Evolutionary conservation across 2,797 vertebrate genomes (phyloP).

Genomic region (Buphagus erythrorhynchus): DNA sequence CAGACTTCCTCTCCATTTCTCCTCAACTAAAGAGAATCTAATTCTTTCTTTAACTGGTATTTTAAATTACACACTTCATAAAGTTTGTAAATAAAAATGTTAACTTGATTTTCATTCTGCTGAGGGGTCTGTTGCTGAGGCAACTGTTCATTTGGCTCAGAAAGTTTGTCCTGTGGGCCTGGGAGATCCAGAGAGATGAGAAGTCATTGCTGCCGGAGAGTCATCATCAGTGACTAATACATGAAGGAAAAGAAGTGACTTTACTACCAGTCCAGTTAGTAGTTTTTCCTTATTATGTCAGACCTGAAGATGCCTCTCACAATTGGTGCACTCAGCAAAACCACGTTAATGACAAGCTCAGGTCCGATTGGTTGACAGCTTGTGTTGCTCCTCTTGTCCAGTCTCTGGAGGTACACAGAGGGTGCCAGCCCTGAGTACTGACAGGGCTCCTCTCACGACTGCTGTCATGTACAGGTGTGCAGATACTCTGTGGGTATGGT

Average conservation of each 20-base stretch:
- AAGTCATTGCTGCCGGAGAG: background rate
- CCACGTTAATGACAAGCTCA: background rate
- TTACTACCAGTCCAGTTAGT: background rate
- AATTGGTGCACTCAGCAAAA: background rate
- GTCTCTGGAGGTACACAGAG: background rate
- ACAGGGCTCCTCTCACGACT: background rate
- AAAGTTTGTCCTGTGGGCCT: background rate
- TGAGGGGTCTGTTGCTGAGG: background rate
- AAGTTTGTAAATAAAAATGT: background rate
- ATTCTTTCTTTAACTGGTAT: background rate
- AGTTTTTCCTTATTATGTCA: background rate
- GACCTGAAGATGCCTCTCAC: background rate
- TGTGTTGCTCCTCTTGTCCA: background rate
- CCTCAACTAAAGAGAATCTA: background rate
- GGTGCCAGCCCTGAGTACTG: rapidly evolving
- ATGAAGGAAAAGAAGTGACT: background rate
- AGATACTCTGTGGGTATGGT: background rate
- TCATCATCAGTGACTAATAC: background rate
- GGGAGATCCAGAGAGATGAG: background rate
- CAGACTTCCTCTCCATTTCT: background rate
- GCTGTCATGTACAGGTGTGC: background rate
- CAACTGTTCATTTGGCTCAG: background rate
- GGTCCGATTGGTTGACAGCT: background rate
- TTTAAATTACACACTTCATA: background rate
- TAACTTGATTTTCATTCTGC: background rate